Evolutionary conservation across 2,888 invertebrate species (phyloP).

Genomic region (Synanthedon myopaeformis): DNA sequence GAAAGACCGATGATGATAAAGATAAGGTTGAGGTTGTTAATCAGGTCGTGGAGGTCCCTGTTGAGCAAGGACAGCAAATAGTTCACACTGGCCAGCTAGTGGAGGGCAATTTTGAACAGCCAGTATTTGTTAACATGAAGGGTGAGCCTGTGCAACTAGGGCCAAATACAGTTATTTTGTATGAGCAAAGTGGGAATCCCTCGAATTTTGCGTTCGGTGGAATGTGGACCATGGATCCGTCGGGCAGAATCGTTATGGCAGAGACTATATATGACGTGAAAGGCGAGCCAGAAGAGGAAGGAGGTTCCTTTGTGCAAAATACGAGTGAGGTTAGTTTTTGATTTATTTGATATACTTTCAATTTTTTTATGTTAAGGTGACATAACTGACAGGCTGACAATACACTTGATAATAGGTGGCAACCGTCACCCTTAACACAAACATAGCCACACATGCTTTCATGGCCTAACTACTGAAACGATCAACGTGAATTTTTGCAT

Average conservation of each 20-base stretch:
- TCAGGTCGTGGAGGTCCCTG: slow-evolving; percentile 60
- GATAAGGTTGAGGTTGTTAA: slow-evolving; percentile 55
- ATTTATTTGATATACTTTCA: slow-evolving; percentile 9
- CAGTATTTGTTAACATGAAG: slow-evolving; percentile 65
- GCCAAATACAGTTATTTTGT: slow-evolving; percentile 61
- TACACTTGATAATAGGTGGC: too few species aligned
- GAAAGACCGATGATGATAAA: slow-evolving; percentile 41
- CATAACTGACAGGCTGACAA: neutral
- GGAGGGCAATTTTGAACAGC: slow-evolving; percentile 62
- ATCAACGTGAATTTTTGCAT: too few species aligned
- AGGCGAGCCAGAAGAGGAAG: slow-evolving; percentile 59
- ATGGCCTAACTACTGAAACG: too few species aligned
- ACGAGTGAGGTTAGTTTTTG: slow-evolving; percentile 37
- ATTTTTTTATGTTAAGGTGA: neutral
- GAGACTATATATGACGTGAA: slow-evolving; percentile 66
- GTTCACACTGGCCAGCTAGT: slow-evolving; percentile 60
- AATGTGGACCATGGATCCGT: slow-evolving; percentile 65
- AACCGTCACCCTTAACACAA: too few species aligned
- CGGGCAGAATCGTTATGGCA: slow-evolving; percentile 64
- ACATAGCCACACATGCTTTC: too few species aligned
- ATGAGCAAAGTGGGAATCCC: slow-evolving; percentile 60
- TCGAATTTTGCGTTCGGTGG: slow-evolving; percentile 63
- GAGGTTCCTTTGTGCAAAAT: slow-evolving; percentile 49
- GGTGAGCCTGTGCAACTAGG: slow-evolving; percentile 63
- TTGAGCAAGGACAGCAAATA: slow-evolving; percentile 59